These are phyloP conservation scores for Athene cunicularia DNA, from an alignment of 2,113 vertebrate genomes.

Conservation along the genomic window DNA sequence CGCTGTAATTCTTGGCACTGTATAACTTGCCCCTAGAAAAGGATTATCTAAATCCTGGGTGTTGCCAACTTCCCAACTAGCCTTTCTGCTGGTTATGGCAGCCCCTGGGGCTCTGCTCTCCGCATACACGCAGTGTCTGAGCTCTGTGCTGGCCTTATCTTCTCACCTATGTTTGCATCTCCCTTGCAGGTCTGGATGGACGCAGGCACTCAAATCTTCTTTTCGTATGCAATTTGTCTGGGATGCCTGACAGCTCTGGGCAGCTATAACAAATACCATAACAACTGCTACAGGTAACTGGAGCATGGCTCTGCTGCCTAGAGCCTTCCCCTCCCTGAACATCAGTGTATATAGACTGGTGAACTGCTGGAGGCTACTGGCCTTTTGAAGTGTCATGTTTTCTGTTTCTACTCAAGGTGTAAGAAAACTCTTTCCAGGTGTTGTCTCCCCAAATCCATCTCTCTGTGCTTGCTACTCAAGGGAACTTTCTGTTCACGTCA, in stretches of 20 bases:
- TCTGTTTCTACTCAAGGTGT: background rate
- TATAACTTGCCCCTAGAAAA: background rate
- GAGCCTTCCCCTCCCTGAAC: background rate
- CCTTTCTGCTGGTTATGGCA: background rate
- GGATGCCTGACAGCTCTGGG: constrained; percentile 91
- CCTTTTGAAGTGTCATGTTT: background rate
- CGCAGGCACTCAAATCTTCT: constrained; percentile 93
- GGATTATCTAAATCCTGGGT: background rate
- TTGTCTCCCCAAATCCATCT: background rate
- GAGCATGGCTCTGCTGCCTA: background rate
- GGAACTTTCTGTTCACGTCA: background rate
- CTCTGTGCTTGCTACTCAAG: background rate
- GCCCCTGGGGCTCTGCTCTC: background rate
- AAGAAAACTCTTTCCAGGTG: background rate
- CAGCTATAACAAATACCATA: constrained; percentile 96
- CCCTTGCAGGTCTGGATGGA: constrained; percentile 92
- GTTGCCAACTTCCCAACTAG: background rate
- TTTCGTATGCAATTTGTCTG: constrained; percentile 91
- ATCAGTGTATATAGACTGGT: background rate
- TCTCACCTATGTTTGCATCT: constrained; percentile 42
- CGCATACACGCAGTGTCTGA: background rate
- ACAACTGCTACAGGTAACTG: constrained; percentile 92
- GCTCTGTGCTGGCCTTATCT: background rate
- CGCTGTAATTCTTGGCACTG: background rate
- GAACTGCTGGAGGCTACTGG: background rate